Percentiles rank a stretch among this genome's conserved stretches.
These are phyloP conservation scores for Liopterus haemorrhoidalis DNA, from an alignment of 2,888 invertebrate genomes.

Conservation along the genomic window DNA sequence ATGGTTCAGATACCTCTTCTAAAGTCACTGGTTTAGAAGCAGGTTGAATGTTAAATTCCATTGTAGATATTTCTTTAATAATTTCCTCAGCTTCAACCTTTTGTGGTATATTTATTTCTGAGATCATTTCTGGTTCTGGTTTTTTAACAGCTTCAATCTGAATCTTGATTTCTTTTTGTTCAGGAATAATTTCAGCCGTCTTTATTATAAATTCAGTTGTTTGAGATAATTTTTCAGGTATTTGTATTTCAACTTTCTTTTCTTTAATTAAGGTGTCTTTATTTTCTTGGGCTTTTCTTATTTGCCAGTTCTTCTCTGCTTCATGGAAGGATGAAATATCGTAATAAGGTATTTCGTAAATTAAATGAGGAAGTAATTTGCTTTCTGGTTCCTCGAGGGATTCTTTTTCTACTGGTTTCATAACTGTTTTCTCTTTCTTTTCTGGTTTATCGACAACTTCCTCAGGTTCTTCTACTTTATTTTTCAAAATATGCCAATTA, in stretches of 20 bases:
- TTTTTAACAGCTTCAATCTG: too few relatives aligned
- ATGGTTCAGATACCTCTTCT: too few relatives aligned
- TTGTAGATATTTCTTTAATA: too few relatives aligned
- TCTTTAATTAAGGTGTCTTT: background rate
- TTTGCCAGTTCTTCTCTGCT: constrained; percentile 34
- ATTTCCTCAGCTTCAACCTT: too few relatives aligned
- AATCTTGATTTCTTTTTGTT: too few relatives aligned
- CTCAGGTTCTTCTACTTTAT: constrained; percentile 12
- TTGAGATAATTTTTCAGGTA: background rate
- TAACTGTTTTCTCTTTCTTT: constrained; percentile 7
- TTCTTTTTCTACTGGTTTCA: constrained; percentile 10
- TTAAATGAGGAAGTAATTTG: constrained; percentile 6
- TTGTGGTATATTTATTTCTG: too few relatives aligned
- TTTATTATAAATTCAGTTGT: too few relatives aligned
- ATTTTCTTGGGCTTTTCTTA: constrained; percentile 25
- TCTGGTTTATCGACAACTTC: constrained; percentile 9
- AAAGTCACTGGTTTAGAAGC: too few relatives aligned
- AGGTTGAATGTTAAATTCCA: too few relatives aligned
- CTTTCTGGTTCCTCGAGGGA: constrained; percentile 14
- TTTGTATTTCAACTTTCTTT: background rate
- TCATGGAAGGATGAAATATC: constrained; percentile 27
- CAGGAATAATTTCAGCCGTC: too few relatives aligned
- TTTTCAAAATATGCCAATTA: constrained; percentile 22
- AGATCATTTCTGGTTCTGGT: constrained; percentile 9
- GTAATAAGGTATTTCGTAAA: constrained; percentile 25